Evolutionary conservation across 2,888 invertebrate genomes (phyloP).

Genomic region (Marasmarcha lunaedactyla): DNA sequence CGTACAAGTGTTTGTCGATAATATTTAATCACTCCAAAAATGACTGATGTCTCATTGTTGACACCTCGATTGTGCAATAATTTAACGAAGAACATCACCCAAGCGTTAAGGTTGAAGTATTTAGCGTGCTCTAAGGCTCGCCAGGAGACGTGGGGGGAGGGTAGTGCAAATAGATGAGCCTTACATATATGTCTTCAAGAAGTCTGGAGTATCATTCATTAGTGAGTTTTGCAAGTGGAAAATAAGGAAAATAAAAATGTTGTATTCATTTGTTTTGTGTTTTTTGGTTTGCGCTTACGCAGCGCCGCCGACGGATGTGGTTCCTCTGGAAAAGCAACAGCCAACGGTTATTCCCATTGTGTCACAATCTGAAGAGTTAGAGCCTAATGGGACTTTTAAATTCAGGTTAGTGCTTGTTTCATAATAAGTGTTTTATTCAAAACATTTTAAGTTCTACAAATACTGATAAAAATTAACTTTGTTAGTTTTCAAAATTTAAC

Average conservation of each 20-base stretch:
- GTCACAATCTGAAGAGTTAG: slow-evolving; percentile 60
- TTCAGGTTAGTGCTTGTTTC: slow-evolving; percentile 52
- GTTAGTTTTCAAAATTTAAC: too few species aligned
- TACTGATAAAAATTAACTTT: too few species aligned
- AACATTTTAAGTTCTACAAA: too few species aligned
- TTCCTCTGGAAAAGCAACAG: slow-evolving; percentile 39
- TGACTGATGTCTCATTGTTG: slow-evolving; percentile 52
- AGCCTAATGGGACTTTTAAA: slow-evolving; percentile 62
- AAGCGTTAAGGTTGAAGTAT: slow-evolving; percentile 66
- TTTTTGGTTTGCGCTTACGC: slow-evolving; percentile 27
- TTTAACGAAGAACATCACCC: slow-evolving; percentile 56
- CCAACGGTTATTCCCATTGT: slow-evolving; percentile 61
- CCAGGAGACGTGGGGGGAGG: slow-evolving; percentile 60
- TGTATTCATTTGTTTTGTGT: slow-evolving; percentile 32
- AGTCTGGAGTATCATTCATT: slow-evolving; percentile 57
- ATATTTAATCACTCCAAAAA: slow-evolving; percentile 43
- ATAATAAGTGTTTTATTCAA: too few species aligned
- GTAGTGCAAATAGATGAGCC: slow-evolving; percentile 62
- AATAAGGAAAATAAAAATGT: slow-evolving; percentile 28
- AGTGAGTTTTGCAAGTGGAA: slow-evolving; percentile 36
- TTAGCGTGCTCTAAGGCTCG: slow-evolving; percentile 56
- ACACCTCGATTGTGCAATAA: slow-evolving; percentile 65
- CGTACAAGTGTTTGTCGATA: background rate
- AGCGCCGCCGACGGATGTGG: slow-evolving; percentile 32
- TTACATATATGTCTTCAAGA: slow-evolving; percentile 59